Percentiles rank a stretch among this genome's conserved stretches.
phyloP scores from a whole-genome alignment of 2,113 vertebrate species.

The Myiopsitta monachus region DNA sequence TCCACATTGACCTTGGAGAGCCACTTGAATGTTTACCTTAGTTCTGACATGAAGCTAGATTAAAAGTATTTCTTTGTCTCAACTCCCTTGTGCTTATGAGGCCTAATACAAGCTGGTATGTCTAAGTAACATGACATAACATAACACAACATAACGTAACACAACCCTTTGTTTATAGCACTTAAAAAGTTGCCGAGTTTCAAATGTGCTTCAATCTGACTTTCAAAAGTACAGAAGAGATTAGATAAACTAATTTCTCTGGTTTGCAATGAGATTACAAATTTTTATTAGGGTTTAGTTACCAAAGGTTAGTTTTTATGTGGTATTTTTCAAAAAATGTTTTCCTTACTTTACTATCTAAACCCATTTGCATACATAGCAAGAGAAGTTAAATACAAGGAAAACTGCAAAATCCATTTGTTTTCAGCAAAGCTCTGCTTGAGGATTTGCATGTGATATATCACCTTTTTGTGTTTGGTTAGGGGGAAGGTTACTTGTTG shows the following conservation, averaged over 20 bases:
- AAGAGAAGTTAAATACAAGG: conserved; percentile 2
- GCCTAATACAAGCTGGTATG: background rate
- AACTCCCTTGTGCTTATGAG: background rate
- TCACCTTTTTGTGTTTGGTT: background rate
- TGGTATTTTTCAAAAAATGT: background rate
- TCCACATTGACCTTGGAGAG: background rate
- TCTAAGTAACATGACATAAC: background rate
- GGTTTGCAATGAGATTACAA: background rate
- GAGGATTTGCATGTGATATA: conserved; percentile 27
- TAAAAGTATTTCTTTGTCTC: background rate
- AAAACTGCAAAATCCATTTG: conserved; percentile 22
- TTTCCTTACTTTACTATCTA: background rate
- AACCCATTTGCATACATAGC: background rate
- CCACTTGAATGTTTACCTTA: background rate
- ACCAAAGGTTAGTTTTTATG: background rate
- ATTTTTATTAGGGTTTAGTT: background rate
- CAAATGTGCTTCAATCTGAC: background rate
- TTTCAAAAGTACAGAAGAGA: background rate
- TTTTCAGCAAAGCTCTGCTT: conserved; percentile 11
- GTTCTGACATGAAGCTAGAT: background rate
- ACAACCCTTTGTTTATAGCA: background rate
- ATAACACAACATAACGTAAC: background rate
- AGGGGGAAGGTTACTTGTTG: background rate
- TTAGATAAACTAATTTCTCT: background rate
- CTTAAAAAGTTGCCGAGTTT: background rate